Base-by-base conservation (phyloP, 2,888 invertebrate species). In the Agriotes lineatus region DNA sequence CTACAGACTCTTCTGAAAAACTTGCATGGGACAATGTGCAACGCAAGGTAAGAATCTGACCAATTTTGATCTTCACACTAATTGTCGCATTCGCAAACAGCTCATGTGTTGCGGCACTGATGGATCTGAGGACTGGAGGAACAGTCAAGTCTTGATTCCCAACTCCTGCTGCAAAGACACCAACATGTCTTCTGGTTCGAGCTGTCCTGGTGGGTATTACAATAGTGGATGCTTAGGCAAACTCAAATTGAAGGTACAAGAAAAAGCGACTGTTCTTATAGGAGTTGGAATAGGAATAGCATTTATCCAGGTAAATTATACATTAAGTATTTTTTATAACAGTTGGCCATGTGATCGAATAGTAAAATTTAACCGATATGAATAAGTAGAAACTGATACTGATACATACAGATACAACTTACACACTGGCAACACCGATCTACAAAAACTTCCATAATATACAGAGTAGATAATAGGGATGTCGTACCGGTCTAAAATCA, bases 21-120 rank as follows among this genome's bases (percentile, higher is more conserved):
- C 0, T 10, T 37, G 84, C 87, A 0, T 95, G 94, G 86, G 92
- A 96, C 82, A 90, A 90, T 75, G 87, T 95, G 79, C 96, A 96
- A 84, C 88, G 84, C 75, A 89, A 91, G 74, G 84, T 83, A 74
- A 69, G 39, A 33, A 45, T 2, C 1, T 39, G 1, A 42, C 19
- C 2, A 19, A 20, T 45, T n/a, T 18, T 3, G 1, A 9, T 35
- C 2, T 39, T 45, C 19, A 1, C 9, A 14, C 1, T 20, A 45
- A 12, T n/a, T 39, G n/a, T 6, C 2, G 5, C 3, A 12, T 19
- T 61, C 59, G 20, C 20, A 71, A 78, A 60, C 64, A 84, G 85
- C 93, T 96, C 72, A 77, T 81, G 74, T 84, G 84, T 71, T 84
- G 84, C 63, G 84, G 84, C 18, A 79, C 82, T 0, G 82, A 82